A percentile compares a stretch with the other conserved stretches of the same genome.
phyloP scores from a whole-genome alignment of 2,113 vertebrate genomes.

The Mustela lutreola region DNA sequence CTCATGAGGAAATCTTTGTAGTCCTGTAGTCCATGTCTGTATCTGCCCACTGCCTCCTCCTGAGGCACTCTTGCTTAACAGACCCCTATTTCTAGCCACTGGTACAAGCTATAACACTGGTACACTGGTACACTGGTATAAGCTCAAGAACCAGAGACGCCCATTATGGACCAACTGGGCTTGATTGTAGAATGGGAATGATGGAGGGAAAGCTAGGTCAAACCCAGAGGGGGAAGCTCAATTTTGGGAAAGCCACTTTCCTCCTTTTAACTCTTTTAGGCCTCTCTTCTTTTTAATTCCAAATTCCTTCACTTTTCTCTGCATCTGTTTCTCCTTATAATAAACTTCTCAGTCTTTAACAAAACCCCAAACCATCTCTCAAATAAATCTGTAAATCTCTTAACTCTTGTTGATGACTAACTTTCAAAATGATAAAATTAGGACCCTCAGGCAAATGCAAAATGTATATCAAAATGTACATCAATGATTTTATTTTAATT shows the following conservation, averaged over 20 bases:
- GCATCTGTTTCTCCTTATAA: neutral
- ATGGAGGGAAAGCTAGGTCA: neutral
- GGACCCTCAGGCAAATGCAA: neutral
- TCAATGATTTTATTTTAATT: neutral
- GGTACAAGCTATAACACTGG: neutral
- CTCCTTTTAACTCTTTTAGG: neutral
- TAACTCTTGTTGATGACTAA: neutral
- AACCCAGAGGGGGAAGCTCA: neutral
- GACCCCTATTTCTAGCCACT: neutral
- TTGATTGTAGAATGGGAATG: neutral
- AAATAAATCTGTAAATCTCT: constrained; percentile 4
- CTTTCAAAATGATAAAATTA: constrained; percentile 41
- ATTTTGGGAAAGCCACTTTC: neutral
- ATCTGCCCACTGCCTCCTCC: neutral
- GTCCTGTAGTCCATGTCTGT: neutral
- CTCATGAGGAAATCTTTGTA: neutral
- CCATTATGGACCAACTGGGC: neutral
- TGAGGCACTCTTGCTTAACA: neutral
- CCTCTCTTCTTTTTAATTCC: constrained; percentile 1
- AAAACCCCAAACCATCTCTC: neutral
- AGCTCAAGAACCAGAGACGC: neutral
- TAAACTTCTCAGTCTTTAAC: neutral
- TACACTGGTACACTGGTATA: no score
- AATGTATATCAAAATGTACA: neutral
- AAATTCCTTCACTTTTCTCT: constrained; percentile 35